A percentile compares a stretch with the other conserved stretches of the same genome.
phyloP scores from a whole-genome alignment of 1,140 invertebrate genomes.

The Acarapis woodi region DNA sequence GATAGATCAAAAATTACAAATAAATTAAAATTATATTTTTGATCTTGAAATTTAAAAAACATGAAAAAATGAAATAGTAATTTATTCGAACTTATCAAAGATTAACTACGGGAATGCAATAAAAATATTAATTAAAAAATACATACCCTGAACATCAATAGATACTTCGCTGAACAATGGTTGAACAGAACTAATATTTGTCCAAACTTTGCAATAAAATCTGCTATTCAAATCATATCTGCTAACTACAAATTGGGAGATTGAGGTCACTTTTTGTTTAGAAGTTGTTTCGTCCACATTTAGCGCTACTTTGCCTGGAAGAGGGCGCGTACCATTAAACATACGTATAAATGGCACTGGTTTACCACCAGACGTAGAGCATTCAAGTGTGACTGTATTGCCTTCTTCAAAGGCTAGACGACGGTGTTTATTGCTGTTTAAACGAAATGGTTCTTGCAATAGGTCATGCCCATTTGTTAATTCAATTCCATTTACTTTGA shows the following conservation, averaged over 20 bases:
- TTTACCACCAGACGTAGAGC: slow-evolving; percentile 12
- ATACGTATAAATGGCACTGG: slow-evolving; percentile 12
- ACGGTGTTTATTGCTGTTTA: not conserved
- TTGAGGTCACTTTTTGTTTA: slow-evolving; percentile 10
- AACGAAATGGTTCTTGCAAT: not conserved
- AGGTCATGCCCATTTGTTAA: too few species aligned
- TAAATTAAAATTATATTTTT: too few species aligned
- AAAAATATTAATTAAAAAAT: slow-evolving; percentile 1
- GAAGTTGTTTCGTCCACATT: slow-evolving; percentile 4
- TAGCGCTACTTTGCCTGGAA: slow-evolving; percentile 9
- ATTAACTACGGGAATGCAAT: too few species aligned
- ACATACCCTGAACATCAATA: slow-evolving; percentile 53
- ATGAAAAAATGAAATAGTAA: too few species aligned
- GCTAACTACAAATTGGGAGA: slow-evolving; percentile 15
- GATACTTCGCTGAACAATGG: slow-evolving; percentile 31
- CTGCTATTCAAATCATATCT: slow-evolving; percentile 43
- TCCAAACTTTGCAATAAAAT: slow-evolving; percentile 30
- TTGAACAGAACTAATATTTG: slow-evolving; percentile 17
- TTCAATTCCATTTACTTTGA: slow-evolving; percentile 8
- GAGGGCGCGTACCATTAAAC: slow-evolving; percentile 11
- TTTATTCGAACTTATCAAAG: too few species aligned
- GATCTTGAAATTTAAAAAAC: too few species aligned
- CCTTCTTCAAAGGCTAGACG: slow-evolving; percentile 13
- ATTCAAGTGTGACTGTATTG: slow-evolving; percentile 12
- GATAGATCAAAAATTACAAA: too few species aligned